These are phyloP conservation scores for Lemur catta DNA, from an alignment of 2,797 vertebrate species.

Conservation along the genomic window DNA sequence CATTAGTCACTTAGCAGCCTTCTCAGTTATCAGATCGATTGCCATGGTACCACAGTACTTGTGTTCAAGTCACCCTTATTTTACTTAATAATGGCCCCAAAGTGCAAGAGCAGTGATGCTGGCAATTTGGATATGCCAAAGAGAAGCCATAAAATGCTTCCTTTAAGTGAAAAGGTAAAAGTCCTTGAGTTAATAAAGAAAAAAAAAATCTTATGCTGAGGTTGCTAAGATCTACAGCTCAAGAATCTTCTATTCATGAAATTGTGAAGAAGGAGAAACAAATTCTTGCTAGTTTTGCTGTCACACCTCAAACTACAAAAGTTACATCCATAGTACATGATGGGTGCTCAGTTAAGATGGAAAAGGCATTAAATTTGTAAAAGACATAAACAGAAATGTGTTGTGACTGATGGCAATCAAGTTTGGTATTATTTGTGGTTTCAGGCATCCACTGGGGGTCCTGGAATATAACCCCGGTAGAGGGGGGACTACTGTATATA, in stretches of 20 bases:
- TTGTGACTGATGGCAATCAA: not conserved
- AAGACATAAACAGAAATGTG: not conserved
- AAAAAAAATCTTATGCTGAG: not conserved
- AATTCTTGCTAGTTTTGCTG: not conserved
- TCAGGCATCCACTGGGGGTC: not conserved
- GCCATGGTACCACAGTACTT: not conserved
- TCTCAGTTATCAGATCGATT: not conserved
- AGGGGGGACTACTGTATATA: not conserved
- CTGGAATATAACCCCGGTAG: not conserved
- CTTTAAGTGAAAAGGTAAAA: not conserved
- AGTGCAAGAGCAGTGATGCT: not conserved
- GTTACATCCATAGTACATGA: not conserved
- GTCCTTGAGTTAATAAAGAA: not conserved
- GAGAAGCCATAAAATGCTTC: not conserved
- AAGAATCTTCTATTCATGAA: not conserved
- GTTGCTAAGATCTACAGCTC: not conserved
- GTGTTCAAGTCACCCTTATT: not conserved
- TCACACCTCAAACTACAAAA: not conserved
- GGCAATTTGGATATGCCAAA: not conserved
- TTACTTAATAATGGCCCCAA: not conserved
- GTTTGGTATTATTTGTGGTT: not conserved
- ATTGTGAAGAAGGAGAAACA: not conserved
- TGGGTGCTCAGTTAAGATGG: not conserved
- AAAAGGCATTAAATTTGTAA: not conserved
- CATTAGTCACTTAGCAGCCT: not conserved